These are phyloP conservation scores for Chironomus tentans DNA, from an alignment of 2,888 invertebrate genomes.

Conservation along the genomic window DNA sequence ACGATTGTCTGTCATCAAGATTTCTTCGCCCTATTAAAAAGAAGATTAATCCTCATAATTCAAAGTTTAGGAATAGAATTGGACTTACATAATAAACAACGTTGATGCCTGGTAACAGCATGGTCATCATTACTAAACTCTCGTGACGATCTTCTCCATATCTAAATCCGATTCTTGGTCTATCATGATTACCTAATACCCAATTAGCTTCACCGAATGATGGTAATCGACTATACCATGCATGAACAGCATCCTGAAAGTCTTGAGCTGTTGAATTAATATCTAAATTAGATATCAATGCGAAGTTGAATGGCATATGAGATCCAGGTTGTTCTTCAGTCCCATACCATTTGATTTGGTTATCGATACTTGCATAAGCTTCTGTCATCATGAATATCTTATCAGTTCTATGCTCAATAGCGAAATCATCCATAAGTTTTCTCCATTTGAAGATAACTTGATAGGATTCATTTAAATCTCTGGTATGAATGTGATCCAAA, in stretches of 20 bases:
- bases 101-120: constrained; percentile 74
- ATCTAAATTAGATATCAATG: constrained; percentile 54
- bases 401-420: constrained; percentile 37
- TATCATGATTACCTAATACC: constrained; percentile 79
- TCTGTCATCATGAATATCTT: constrained; percentile 58
- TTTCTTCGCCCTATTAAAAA: constrained; percentile 57
- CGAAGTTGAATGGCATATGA: constrained; percentile 72
- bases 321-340: constrained; percentile 48
- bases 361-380: constrained; percentile 53
- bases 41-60: not conserved
- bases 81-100: constrained; percentile 69
- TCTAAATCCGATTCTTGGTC: constrained; percentile 58
- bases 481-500: constrained; percentile 54
- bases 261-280: constrained; percentile 50
- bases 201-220: constrained; percentile 54
- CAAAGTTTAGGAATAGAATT: not conserved
- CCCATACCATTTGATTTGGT: constrained; percentile 55
- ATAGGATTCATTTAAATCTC: constrained; percentile 49
- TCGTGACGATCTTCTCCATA: constrained; percentile 59
- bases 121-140: constrained; percentile 70
- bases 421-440: constrained; percentile 50
- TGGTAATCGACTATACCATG: constrained; percentile 57
- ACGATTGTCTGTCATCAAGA: constrained; percentile 51
- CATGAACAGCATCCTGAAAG: constrained; percentile 51
- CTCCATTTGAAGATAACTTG: constrained; percentile 60